Conservation (phyloP, 2,888 invertebrate species). For the Quadriops clusia region DNA sequence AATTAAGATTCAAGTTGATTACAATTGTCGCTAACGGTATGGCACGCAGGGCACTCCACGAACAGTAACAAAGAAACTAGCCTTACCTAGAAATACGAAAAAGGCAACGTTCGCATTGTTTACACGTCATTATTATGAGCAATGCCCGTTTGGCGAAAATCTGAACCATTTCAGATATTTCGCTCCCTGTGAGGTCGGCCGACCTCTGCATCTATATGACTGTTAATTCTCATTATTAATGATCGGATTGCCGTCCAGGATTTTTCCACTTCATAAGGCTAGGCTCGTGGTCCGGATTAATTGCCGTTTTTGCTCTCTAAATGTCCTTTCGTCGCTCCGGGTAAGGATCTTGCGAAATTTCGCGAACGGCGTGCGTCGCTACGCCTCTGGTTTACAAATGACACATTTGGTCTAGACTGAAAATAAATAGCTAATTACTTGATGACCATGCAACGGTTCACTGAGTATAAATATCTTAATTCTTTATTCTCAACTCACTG, state of each 20-base stretch:
- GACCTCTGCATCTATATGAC: conserved; percentile 8
- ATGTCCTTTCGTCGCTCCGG: too few species aligned
- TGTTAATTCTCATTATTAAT: conserved; percentile 13
- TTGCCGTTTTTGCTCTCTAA: conserved; percentile 1
- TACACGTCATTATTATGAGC: conserved; percentile 35
- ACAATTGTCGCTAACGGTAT: conserved; percentile 39
- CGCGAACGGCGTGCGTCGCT: too few species aligned
- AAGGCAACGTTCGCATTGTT: conserved; percentile 33
- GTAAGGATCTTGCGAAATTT: too few species aligned
- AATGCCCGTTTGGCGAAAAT: conserved; percentile 33
- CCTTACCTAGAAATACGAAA: conserved; percentile 36
- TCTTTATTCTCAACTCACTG: too few species aligned
- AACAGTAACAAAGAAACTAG: conserved; percentile 33
- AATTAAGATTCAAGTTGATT: conserved; percentile 42
- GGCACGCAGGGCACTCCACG: conserved; percentile 34
- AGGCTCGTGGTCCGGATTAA: conserved; percentile 4
- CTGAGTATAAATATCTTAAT: too few species aligned
- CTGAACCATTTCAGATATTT: conserved; percentile 37
- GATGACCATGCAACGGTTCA: too few species aligned
- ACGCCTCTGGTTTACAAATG: too few species aligned
- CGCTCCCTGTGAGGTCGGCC: conserved; percentile 30
- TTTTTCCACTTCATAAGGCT: conserved; percentile 8
- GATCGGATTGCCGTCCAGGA: conserved; percentile 7
- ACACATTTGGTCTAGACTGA: too few species aligned
- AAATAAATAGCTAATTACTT: too few species aligned